These are phyloP conservation scores for Caenorhabditis japonica DNA, from an alignment of 2,888 invertebrate species.

Conservation along the genomic window DNA sequence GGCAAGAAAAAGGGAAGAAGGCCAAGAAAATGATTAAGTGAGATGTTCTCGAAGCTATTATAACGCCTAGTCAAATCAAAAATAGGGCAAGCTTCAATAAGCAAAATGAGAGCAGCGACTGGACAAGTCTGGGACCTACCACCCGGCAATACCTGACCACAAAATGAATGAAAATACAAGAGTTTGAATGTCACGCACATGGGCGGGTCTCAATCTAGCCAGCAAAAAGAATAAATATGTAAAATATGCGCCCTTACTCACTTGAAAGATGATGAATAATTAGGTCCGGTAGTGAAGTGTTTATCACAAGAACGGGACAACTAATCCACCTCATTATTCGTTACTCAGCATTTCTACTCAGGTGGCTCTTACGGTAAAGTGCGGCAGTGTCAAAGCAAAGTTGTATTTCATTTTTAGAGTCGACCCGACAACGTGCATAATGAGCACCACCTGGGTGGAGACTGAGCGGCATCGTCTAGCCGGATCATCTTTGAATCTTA, in stretches of 20 bases:
- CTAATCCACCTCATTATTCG: conserved; percentile 25
- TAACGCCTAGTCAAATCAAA: too few species aligned
- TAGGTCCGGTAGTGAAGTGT: conserved; percentile 29
- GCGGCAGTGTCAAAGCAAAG: conserved; percentile 47
- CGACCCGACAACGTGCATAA: conserved; percentile 22
- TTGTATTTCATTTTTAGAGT: conserved; percentile 17
- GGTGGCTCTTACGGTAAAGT: conserved; percentile 22
- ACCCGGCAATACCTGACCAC: conserved; percentile 1
- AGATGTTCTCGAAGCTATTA: conserved; percentile 42
- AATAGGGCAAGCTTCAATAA: conserved; percentile 35
- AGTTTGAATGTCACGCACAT: conserved; percentile 34
- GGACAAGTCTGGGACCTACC: conserved; percentile 10
- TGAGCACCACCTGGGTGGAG: conserved; percentile 41
- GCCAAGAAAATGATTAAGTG: conserved; percentile 43
- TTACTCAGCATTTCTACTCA: conserved; percentile 40
- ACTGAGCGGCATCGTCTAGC: conserved; percentile 12
- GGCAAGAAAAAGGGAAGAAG: conserved; percentile 47
- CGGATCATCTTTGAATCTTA: conserved; percentile 40
- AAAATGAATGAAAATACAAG: neutral
- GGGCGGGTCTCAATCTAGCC: conserved; percentile 37
- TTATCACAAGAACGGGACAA: conserved; percentile 30
- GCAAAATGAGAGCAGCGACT: conserved; percentile 32
- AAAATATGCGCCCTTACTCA: neutral
- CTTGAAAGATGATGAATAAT: conserved; percentile 28
- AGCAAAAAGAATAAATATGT: too few species aligned